These are phyloP conservation scores for Mormyrus hasselquistii DNA, from an alignment of 2,797 vertebrate species.

Conservation along the genomic window DNA sequence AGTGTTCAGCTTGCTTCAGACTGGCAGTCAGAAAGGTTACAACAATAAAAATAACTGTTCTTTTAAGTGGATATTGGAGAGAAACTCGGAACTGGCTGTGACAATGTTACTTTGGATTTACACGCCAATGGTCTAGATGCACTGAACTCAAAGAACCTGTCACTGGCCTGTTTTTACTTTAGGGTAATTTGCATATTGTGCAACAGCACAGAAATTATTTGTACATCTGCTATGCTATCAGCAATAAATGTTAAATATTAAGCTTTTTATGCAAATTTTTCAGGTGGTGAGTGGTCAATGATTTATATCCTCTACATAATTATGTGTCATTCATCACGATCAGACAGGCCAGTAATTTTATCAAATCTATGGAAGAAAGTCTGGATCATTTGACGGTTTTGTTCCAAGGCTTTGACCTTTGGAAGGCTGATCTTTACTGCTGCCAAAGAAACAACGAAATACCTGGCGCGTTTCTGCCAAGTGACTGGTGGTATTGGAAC, in stretches of 20 bases:
- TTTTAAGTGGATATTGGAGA: not conserved
- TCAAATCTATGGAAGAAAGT: not conserved
- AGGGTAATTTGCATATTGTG: not conserved
- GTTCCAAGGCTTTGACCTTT: slow-evolving; percentile 57
- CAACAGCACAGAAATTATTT: slow-evolving; percentile 41
- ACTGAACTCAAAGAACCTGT: not conserved
- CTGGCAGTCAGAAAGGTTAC: not conserved
- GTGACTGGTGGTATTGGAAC: slow-evolving; percentile 46
- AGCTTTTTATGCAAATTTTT: slow-evolving; percentile 62
- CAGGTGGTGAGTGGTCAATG: slow-evolving; percentile 13
- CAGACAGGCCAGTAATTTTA: not conserved
- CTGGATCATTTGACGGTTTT: slow-evolving; percentile 19
- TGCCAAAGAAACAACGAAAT: slow-evolving; percentile 2
- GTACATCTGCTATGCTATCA: slow-evolving; percentile 53
- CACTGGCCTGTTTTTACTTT: not conserved
- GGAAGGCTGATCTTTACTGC: slow-evolving; percentile 28
- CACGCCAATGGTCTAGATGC: not conserved
- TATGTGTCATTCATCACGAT: not conserved
- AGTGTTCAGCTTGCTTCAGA: not conserved
- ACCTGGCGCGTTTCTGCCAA: slow-evolving; percentile 22
- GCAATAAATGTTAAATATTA: slow-evolving; percentile 57
- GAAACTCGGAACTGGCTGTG: not conserved
- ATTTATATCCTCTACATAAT: slow-evolving; percentile 20
- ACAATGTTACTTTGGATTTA: not conserved
- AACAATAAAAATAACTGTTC: slow-evolving; percentile 1